Conservation (phyloP, 2,888 invertebrate genomes). For the Catocala sponsa region DNA sequence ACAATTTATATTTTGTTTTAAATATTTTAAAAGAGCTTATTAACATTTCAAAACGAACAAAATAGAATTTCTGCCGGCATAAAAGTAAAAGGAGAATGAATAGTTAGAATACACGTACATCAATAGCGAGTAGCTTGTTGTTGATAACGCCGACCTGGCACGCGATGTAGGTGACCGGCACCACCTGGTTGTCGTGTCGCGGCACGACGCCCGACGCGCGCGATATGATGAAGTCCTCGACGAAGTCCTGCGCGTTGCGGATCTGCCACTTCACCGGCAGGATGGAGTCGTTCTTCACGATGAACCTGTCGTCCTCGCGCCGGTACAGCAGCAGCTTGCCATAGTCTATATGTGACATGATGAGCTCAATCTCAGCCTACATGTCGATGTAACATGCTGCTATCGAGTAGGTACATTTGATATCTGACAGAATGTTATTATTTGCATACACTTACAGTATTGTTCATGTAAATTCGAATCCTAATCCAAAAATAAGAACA, state of each 20-base stretch:
- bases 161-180: conserved; percentile 84
- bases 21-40: too few relatives aligned
- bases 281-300: conserved; percentile 87
- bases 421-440: too few relatives aligned
- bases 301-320: conserved; percentile 80
- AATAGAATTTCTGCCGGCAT: too few relatives aligned
- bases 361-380: neutral
- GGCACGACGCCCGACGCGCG: conserved; percentile 75
- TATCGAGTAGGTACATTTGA: too few relatives aligned
- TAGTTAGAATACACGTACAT: conserved; percentile 67
- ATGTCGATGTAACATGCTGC: too few relatives aligned
- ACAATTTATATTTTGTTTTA: too few relatives aligned
- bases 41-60: too few relatives aligned
- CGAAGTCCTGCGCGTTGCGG: conserved; percentile 70
- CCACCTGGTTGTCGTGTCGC: conserved; percentile 79
- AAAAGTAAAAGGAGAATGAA: too few relatives aligned
- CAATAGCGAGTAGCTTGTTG: conserved; percentile 73
- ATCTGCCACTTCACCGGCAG: conserved; percentile 88
- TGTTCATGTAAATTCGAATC: too few relatives aligned
- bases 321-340: conserved; percentile 86
- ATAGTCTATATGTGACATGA: conserved; percentile 70
- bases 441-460: too few relatives aligned
- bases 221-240: conserved; percentile 81
- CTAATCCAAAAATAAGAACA: neutral
- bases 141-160: conserved; percentile 75